Evolutionary conservation across 2,888 invertebrate species (phyloP), one percentile per base, ranked within the genome.

Genomic region (Watsonalla cultraria): DNA sequence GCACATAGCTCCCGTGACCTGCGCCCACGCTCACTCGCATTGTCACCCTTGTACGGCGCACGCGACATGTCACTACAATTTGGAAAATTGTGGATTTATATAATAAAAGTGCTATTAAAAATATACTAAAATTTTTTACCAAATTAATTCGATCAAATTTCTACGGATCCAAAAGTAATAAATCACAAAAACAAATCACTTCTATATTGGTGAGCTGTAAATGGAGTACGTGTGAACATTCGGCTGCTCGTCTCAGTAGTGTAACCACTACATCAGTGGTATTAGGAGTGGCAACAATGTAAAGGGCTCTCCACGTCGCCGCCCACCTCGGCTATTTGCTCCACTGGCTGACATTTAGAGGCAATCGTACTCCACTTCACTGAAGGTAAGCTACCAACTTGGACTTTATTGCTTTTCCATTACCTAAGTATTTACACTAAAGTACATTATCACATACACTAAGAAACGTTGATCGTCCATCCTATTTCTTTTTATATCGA

Each of bases 1-100:
- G 80, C 78, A 83, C 82, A 76, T 78, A 73, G 78, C 74, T 80
- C 82, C 82, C 84, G 83, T 82, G 86, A 88, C 86, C 79, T 75
- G 78, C 66, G 70, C 63, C 56, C 55, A 67, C 74, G 74, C 85
- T 84, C 72, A 86, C 80, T 74, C 74, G 82, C 74, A 72, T 78
- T 76, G 83, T 78, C 74, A 65, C 66, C 73, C 72, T 73, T 62
- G 67, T 76, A 72, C 67, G 64, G 64, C 77, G 82, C 88, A 86
- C 89, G 90, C 72, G 66, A 77, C 53, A 57, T 50, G 63, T 58
- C 54, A 57, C 52, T 59, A 50, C 37, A 58, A 51, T 52, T 51
- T 47, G 51, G 24, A 56, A 54, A 48, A 11, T 5, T 11, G 11
- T 8, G 8, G 42, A 11, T 5, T 11, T 42, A 8, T 8, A 11